Conservation (phyloP, 2,888 invertebrate genomes). For the Cataglyphis livida region DNA sequence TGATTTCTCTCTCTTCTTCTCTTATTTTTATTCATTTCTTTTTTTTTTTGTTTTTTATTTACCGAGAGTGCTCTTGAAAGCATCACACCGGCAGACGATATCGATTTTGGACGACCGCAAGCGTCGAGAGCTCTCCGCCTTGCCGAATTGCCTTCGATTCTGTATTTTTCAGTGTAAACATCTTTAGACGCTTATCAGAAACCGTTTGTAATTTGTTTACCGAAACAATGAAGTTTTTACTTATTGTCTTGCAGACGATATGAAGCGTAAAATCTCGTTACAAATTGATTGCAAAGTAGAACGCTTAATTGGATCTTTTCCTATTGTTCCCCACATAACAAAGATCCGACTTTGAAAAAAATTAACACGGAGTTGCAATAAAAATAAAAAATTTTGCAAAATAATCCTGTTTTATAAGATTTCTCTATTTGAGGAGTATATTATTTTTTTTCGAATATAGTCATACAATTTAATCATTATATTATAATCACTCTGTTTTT, state of each 20-base stretch:
- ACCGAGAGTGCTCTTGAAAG: constrained; percentile 53
- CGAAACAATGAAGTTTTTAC: constrained; percentile 16
- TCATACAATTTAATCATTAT: background rate
- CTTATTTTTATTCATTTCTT: constrained; percentile 1
- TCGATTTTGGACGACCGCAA: constrained; percentile 28
- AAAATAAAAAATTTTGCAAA: background rate
- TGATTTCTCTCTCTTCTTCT: constrained; percentile 6
- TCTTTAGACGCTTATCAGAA: constrained; percentile 30
- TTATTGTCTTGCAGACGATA: constrained; percentile 5
- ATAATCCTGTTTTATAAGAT: background rate
- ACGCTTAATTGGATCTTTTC: background rate
- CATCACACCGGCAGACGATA: constrained; percentile 32
- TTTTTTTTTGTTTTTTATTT: constrained; percentile 49
- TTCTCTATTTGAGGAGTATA: background rate
- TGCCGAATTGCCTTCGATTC: constrained; percentile 9
- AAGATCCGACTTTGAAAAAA: background rate
- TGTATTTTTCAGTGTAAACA: constrained; percentile 43
- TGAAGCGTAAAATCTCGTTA: background rate
- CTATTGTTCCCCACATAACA: background rate
- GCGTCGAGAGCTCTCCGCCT: background rate
- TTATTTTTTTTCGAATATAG: background rate
- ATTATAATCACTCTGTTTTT: background rate
- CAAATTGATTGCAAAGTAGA: background rate
- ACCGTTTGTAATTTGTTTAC: constrained; percentile 28
- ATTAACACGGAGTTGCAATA: too few relatives aligned